A percentile compares a stretch with the other conserved stretches of the same genome.
Evolutionary conservation across 2,797 vertebrate genomes (phyloP).

Genomic region (Melanotaenia boesemani): DNA sequence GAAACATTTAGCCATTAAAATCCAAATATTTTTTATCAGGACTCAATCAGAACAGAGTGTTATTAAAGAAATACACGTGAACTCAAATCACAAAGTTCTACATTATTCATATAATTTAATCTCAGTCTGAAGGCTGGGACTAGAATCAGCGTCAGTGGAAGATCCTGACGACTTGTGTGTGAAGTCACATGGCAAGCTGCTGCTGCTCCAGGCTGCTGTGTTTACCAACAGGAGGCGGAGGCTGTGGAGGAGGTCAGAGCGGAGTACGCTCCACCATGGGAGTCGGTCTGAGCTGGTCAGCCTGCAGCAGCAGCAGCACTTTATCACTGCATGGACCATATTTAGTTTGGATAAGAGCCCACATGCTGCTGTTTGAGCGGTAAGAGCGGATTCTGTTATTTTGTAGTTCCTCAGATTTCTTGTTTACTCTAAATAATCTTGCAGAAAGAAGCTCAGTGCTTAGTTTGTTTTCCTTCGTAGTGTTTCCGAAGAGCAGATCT

Average conservation of each 20-base stretch:
- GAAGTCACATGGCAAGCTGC: conserved; percentile 66
- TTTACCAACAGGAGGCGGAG: conserved; percentile 68
- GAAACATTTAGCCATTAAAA: too few relatives aligned
- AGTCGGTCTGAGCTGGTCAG: conserved; percentile 42
- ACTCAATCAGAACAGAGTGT: too few relatives aligned
- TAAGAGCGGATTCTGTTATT: conserved; percentile 44
- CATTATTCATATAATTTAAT: too few relatives aligned
- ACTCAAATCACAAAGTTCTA: too few relatives aligned
- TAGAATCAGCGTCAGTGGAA: too few relatives aligned
- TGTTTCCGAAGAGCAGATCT: too few relatives aligned
- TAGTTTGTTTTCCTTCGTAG: not conserved
- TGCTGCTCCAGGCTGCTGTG: conserved; percentile 64
- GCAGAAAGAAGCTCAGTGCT: too few relatives aligned
- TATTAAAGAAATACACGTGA: too few relatives aligned
- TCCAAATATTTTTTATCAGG: too few relatives aligned
- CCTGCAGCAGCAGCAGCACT: conserved; percentile 45
- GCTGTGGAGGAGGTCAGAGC: conserved; percentile 43
- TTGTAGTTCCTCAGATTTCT: not conserved
- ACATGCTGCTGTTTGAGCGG: conserved; percentile 30
- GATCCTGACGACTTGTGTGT: not conserved
- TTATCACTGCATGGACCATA: conserved; percentile 24
- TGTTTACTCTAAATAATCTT: too few relatives aligned
- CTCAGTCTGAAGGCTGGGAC: too few relatives aligned
- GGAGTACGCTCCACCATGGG: conserved; percentile 51
- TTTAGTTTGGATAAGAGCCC: conserved; percentile 35